phyloP scores from a whole-genome alignment of 2,113 vertebrate species.

The Gymnogyps californianus region DNA sequence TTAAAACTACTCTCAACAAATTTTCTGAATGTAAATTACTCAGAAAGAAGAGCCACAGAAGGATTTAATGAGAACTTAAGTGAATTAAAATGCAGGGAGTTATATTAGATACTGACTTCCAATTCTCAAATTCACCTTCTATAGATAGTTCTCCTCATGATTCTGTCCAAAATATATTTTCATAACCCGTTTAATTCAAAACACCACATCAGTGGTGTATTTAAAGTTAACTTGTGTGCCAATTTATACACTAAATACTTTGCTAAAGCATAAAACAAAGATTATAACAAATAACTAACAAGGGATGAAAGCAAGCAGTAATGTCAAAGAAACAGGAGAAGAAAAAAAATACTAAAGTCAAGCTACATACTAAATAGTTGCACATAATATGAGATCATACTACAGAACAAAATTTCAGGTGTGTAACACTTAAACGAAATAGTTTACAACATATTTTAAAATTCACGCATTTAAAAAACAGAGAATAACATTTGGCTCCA shows the following conservation, averaged over 20 bases:
- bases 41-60: background rate
- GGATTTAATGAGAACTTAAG: background rate
- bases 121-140: background rate
- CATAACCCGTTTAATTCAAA: background rate
- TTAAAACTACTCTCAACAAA: background rate
- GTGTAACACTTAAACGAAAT: background rate
- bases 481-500: background rate
- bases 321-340: background rate
- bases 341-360: background rate
- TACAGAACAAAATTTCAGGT: background rate
- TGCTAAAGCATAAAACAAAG: background rate
- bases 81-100: background rate
- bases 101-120: background rate
- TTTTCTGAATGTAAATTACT: background rate
- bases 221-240: background rate
- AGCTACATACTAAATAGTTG: background rate
- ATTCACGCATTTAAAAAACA: background rate
- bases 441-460: background rate
- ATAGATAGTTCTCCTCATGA: background rate
- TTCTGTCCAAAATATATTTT: background rate
- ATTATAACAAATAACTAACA: conserved; percentile 6
- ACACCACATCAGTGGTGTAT: background rate
- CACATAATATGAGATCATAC: background rate
- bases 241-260: conserved; percentile 48
- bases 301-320: conserved; percentile 14